phyloP scores from a whole-genome alignment of 1,140 invertebrate species.

The Oreohelix idahoensis region DNA sequence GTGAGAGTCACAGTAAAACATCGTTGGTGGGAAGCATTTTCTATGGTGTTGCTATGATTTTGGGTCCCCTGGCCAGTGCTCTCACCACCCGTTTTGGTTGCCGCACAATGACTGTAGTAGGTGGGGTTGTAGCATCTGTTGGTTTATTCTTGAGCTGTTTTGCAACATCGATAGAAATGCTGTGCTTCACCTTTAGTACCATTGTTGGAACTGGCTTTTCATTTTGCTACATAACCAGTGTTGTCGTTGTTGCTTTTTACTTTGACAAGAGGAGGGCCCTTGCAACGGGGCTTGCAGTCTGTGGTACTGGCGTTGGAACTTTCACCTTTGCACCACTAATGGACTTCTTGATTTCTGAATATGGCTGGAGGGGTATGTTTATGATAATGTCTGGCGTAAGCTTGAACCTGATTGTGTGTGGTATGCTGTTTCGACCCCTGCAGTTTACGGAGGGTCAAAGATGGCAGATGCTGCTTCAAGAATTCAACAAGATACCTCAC shows the following conservation, averaged over 20 bases:
- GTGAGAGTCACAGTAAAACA: slow-evolving; percentile 87
- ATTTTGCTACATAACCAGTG: slow-evolving; percentile 85
- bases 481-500: slow-evolving; percentile 61
- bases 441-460: slow-evolving; percentile 66
- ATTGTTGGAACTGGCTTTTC: slow-evolving; percentile 89
- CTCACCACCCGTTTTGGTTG: slow-evolving; percentile 89
- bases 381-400: slow-evolving; percentile 86
- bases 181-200: slow-evolving; percentile 89
- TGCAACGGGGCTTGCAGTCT: slow-evolving; percentile 87
- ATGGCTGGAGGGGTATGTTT: slow-evolving; percentile 77
- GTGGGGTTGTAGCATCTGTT: slow-evolving; percentile 81
- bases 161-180: slow-evolving; percentile 72
- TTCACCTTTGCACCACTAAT: slow-evolving; percentile 69
- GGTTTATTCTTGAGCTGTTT: slow-evolving; percentile 89
- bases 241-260: slow-evolving; percentile 85
- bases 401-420: slow-evolving; percentile 84
- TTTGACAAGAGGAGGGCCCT: slow-evolving; percentile 92
- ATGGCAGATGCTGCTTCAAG: slow-evolving; percentile 51
- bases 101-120: slow-evolving; percentile 83
- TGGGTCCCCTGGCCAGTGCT: slow-evolving; percentile 90
- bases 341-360: slow-evolving; percentile 64
- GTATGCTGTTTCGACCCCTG: slow-evolving; percentile 85
- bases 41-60: slow-evolving; percentile 75
- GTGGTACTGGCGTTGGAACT: slow-evolving; percentile 72
- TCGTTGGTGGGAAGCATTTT: slow-evolving; percentile 80